Evolutionary conservation across 2,888 invertebrate species (phyloP), one percentile per base, ranked within the genome.

Genomic region (Polyommatus iphigenia): DNA sequence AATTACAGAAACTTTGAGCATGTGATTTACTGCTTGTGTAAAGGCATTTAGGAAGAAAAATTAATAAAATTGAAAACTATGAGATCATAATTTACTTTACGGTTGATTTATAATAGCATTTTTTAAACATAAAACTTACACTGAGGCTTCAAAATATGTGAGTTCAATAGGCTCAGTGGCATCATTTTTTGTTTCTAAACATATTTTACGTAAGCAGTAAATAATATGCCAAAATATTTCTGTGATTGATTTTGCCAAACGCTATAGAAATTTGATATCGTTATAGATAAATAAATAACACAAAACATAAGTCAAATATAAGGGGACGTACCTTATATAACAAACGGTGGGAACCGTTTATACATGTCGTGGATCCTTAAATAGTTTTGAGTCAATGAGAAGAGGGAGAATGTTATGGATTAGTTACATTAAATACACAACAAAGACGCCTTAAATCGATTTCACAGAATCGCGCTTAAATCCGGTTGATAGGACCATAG

Each of bases 331-430:
- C 94, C 94, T 94, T 91, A 87, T 87, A 84, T 84, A 90, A 91
- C 91, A 90, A 91, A 93, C 92, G 93, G 91, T 91, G 89, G 87
- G 86, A 90, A 93, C 93, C 93, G 90, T 91, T 90, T 91, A 91
- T 91, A 91, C 90, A 91, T 91, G 91, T 92, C 88, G 92, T 89
- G 89, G 92, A 92, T 93, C 94, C 94, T 93, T 93, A 93, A 92
- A 90, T 89, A 92, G 92, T 93, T 93, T 93, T 92, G 93, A 92
- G 89, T 92, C 90, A 91, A 91, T 89, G 90, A 90, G 90, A 92
- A 91, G 91, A 91, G 91, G 93, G 94, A 94, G 93, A 94, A 94
- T 93, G 93, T 94, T 93, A 94, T 94, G 94, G 92, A 94, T 94
- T 94, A 94, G 94, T 94, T 90, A 91, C 89, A 91, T 89, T 88